Conservation (phyloP, 53 echinoderm and acorn worm species). For the Stichopus horrens region DNA sequence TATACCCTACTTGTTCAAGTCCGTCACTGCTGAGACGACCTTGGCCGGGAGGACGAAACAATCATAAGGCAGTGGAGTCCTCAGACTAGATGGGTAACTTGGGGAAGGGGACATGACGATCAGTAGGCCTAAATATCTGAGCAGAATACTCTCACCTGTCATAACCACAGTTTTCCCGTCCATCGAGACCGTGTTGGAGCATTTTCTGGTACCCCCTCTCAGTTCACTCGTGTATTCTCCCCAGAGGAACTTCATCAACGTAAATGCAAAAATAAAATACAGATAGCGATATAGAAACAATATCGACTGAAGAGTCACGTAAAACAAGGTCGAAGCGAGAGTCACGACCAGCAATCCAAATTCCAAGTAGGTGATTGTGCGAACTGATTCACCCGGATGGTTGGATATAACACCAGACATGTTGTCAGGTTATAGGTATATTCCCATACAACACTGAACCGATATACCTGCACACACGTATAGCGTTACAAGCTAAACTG, state of each 20-base stretch:
- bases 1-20: too few relatives aligned
- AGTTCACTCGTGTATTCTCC: constrained; percentile 16
- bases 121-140: too few relatives aligned
- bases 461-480: background rate
- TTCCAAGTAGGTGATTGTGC: constrained; percentile 11
- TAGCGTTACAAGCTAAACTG: background rate
- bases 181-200: constrained; percentile 36
- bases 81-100: too few relatives aligned
- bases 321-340: background rate
- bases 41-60: too few relatives aligned
- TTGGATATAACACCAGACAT: background rate
- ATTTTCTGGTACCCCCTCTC: constrained; percentile 43
- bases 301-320: background rate
- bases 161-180: constrained; percentile 65
- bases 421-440: background rate
- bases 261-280: constrained; percentile 1
- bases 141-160: constrained; percentile 50
- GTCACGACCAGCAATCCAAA: constrained; percentile 16
- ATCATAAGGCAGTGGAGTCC: too few relatives aligned
- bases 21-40: too few relatives aligned
- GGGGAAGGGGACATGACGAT: too few relatives aligned
- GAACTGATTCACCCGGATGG: background rate
- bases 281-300: constrained; percentile 9
- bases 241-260: constrained; percentile 18
- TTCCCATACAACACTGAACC: background rate